Base-by-base conservation (phyloP, 1,140 invertebrate species). In the Halotydeus destructor region DNA sequence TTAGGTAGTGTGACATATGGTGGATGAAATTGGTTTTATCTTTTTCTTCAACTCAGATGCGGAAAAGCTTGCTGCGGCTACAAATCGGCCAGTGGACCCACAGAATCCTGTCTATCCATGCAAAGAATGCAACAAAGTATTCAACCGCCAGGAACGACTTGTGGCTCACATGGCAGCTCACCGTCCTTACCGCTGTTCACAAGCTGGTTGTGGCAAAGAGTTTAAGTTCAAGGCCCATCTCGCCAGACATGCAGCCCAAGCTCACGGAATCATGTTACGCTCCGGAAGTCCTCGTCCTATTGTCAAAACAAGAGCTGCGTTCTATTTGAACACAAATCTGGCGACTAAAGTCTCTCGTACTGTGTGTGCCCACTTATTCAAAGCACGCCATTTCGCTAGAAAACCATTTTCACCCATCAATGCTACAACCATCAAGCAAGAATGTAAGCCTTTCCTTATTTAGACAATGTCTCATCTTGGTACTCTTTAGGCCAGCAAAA, bases 231-330 rank as follows among this genome's bases (percentile, higher is more conserved):
- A 88, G 61, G 75, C 82, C 28, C 84, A 91, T 59, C 63, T 93
- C 45, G 80, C 77, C 41, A 71, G 85, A 46, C 86, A 96, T 63
- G 79, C 85, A 59, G 82, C 83, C 9, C 82, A 78, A 49, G 78
- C 79, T 26, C 86, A 93, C 63, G 84, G 84, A 2, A 25, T 39
- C 12, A 67, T 72, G 38, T 62, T 76, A 21, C 49, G 65, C 46
- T 58, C 68, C 35, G 81, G 78, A 21, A 79, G 78, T 22, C 80
- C 82, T 2, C 66, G 84, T 27, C 85, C 86, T 19, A 80, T 93
- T 0, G 88, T 93, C 82, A 93, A 93, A 64, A 93, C 88, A 30
- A 69, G 86, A 52, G 85, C 86, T 47, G 86, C 86, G 22, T 93
- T 93, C 64, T 93, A 88, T 65, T 66, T 94, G 50, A 74, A 78